Evolutionary conservation across 2,888 invertebrate species (phyloP), one percentile per base, ranked within the genome.

Genomic region (Acleris sparsana): DNA sequence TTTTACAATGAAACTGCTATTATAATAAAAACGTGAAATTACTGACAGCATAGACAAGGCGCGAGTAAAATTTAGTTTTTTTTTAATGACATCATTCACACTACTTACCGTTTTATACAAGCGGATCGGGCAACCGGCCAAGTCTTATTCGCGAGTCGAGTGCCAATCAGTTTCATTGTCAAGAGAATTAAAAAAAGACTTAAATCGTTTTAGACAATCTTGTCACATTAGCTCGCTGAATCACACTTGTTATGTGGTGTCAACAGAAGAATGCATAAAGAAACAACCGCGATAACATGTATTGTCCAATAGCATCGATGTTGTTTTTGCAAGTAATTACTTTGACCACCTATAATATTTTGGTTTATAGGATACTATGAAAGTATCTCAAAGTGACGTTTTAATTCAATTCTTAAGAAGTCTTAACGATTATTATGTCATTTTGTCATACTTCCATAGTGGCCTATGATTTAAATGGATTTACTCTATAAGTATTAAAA

Each of bases 161-260:
- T 29, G 49, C 25, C 22, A 53, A 73, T 73, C 67, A 63, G 70
- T 75, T 61, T 64, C 63, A 75, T 74, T 76, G 71, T 74, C 75
- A 72, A 67, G 20, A 64, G 62, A 58, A 62, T 63, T 49, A 51
- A 49, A 20, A 59, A 69, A 77, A 70, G 56, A 58, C 44, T 18
- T 29, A 13, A 53, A 46, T 55, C 55, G 44, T 22, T 55, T 20
- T 18, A 53, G 29, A 64, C 25, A 64, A 17, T 48, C 39, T 20
- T 22, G 43, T 56, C 43, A 49, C 11, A 18, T 7, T 18, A 11
- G 5, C n/a, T 44, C n/a, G 16, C 44, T 4, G n/a, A 46, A 7
- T 49, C 17, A 33, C 49, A 29, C 22, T 9, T 59, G 49, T 49
- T 20, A 13, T 6, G 29, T 29, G 46, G 6, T 49, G 33, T 13